These are phyloP conservation scores for Sebastes oblongus DNA, from an alignment of 2,797 vertebrate genomes.

Conservation along the genomic window DNA sequence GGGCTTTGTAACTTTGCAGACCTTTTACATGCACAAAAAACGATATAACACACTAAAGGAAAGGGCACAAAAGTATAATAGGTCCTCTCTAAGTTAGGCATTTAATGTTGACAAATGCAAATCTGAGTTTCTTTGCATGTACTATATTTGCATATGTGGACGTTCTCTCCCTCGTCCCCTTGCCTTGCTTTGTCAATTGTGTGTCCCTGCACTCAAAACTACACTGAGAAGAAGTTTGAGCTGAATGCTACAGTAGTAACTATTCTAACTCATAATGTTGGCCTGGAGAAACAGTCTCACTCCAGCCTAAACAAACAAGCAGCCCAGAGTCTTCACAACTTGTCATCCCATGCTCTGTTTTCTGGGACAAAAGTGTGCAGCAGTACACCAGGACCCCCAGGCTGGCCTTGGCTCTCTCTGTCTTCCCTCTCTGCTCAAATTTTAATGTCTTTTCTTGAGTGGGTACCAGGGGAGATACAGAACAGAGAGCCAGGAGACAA, in stretches of 20 bases:
- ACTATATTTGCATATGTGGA: not conserved
- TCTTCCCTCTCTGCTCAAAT: constrained; percentile 54
- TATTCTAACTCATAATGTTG: constrained; percentile 43
- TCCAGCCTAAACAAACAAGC: constrained; percentile 43
- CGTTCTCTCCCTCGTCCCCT: not conserved
- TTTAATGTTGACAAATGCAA: not conserved
- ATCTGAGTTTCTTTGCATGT: not conserved
- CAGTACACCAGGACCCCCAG: constrained; percentile 43
- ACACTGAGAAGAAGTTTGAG: constrained; percentile 3
- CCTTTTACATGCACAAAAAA: too few species aligned
- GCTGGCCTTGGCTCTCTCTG: constrained; percentile 33
- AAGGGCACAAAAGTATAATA: not conserved
- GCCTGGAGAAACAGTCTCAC: constrained; percentile 25
- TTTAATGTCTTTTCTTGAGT: constrained; percentile 52
- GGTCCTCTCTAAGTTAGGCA: not conserved
- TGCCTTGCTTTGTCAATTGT: not conserved
- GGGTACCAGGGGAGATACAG: constrained; percentile 31
- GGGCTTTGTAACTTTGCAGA: too few species aligned
- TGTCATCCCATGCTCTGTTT: constrained; percentile 45
- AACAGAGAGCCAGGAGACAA: constrained; percentile 37
- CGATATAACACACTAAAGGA: not conserved
- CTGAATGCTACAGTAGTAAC: constrained; percentile 23
- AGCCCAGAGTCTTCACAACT: constrained; percentile 42
- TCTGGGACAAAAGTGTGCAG: constrained; percentile 61
- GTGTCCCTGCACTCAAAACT: not conserved